Conservation (phyloP, 1,140 invertebrate species). For the Pseudomyrmex flavicornis region DNA sequence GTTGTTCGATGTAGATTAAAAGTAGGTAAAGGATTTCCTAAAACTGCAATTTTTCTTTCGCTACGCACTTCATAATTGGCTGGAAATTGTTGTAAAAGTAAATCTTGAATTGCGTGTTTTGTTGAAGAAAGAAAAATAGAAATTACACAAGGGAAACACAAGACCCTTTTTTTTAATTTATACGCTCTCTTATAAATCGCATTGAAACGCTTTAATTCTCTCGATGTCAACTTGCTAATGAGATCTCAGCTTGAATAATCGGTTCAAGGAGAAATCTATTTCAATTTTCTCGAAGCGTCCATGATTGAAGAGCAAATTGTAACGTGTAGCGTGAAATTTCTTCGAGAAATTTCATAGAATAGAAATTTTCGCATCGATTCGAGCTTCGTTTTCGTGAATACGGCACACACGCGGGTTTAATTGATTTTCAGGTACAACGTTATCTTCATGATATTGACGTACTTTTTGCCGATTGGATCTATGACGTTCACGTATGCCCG, state of each 20-base stretch:
- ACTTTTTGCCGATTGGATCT: conserved; percentile 96
- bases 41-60: not conserved
- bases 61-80: not conserved
- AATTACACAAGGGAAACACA: conserved; percentile 29
- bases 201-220: conserved; percentile 17
- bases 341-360: not conserved
- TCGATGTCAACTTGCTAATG: conserved; percentile 28
- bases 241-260: not conserved
- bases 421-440: conserved; percentile 92
- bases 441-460: conserved; percentile 95
- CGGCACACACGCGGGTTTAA: not conserved
- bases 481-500: conserved; percentile 96
- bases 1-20: not conserved
- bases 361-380: not conserved
- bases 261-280: not conserved
- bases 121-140: conserved; percentile 12
- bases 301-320: not conserved
- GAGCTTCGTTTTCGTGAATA: not conserved
- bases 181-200: not conserved
- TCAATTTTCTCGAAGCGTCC: not conserved
- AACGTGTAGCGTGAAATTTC: not conserved
- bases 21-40: not conserved
- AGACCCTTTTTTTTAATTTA: not conserved
- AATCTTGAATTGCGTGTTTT: conserved; percentile 24
- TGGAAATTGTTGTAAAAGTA: conserved; percentile 7